Evolutionary conservation across 1,140 invertebrate species (phyloP).

Genomic region (Antheraea mylitta): DNA sequence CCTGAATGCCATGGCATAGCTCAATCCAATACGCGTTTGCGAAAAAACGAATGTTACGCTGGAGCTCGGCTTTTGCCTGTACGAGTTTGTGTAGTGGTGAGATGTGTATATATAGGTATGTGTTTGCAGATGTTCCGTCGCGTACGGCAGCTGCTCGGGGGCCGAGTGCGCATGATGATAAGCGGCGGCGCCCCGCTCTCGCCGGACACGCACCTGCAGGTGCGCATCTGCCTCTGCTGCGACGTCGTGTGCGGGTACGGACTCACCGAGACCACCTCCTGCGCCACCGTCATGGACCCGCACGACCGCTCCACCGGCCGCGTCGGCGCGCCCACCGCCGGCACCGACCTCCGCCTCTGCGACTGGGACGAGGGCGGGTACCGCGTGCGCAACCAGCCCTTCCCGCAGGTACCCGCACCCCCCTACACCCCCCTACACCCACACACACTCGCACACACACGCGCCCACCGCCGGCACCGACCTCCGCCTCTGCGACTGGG

Average conservation of each 20-base stretch:
- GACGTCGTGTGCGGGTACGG: conserved; percentile 97
- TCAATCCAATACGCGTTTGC: no score
- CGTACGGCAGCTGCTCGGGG: conserved; percentile 91
- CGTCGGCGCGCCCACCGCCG: conserved; percentile 93
- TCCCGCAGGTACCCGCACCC: conserved; percentile 83
- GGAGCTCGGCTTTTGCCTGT: no score
- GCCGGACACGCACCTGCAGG: conserved; percentile 93
- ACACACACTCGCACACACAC: no score
- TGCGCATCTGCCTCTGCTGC: conserved; percentile 95
- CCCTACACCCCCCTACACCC: background rate
- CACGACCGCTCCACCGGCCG: conserved; percentile 81
- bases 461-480: conserved; percentile 91
- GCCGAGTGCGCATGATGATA: conserved; percentile 91
- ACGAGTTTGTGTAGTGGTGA: no score
- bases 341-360: conserved; percentile 91
- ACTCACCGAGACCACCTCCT: conserved; percentile 97
- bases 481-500: conserved; percentile 95
- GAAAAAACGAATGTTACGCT: no score
- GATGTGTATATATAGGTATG: background rate
- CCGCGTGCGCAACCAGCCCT: conserved; percentile 91
- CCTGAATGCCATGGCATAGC: no score
- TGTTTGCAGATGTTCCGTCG: conserved; percentile 84
- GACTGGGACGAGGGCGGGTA: conserved; percentile 99
- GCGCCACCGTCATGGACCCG: conserved; percentile 93
- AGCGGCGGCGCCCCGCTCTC: conserved; percentile 96